Evolutionary conservation across 2,888 invertebrate species (phyloP), one percentile per base, ranked within the genome.

Genomic region (Cheilosia scutellata): DNA sequence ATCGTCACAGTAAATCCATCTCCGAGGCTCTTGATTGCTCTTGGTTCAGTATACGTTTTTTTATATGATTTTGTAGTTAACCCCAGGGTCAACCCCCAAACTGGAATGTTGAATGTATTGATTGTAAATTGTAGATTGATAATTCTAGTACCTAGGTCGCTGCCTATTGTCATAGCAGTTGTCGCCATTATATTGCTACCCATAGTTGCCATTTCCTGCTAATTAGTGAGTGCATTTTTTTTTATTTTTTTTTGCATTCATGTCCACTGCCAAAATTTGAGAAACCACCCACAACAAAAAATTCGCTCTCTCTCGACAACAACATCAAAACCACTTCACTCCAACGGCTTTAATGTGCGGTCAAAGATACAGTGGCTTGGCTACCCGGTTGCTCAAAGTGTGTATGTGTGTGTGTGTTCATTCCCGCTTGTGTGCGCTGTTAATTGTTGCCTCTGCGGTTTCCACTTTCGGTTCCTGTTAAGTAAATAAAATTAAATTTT

Each of bases 401-500:
- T 47, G 7, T 5, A 2, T 5, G 40, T 25, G 11, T 11, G 25
- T 16, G 25, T 7, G 49, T 0, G 51, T 20, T 20, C 57, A 2
- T n/a, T 37, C 13, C 11, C 16, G 20, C 16, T 4, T 60, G 68
- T 49, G 51, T 47, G 68, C 42, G 27, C 53, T 75, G 71, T 86
- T 80, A 86, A 86, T 86, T 86, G 80, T 86, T 80, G 84, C 80
- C 84, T 80, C 80, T 86, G 84, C 62, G 84, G 84, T 80, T 86
- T 80, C 76, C 80, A 80, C 76, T 80, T 79, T 79, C 27, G 66
- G 71, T 76, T 62, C 42, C 60, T 75, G 84, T 76, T 80, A 86
- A 86, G 80, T 80, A 86, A 86, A 86, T 80, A 86, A 86, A 86
- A 80, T 76, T 71, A 86, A 86, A 76, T 76, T 80, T 80, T 80